These are phyloP conservation scores for Xyrichtys novacula DNA, from an alignment of 2,797 vertebrate species.

Conservation along the genomic window DNA sequence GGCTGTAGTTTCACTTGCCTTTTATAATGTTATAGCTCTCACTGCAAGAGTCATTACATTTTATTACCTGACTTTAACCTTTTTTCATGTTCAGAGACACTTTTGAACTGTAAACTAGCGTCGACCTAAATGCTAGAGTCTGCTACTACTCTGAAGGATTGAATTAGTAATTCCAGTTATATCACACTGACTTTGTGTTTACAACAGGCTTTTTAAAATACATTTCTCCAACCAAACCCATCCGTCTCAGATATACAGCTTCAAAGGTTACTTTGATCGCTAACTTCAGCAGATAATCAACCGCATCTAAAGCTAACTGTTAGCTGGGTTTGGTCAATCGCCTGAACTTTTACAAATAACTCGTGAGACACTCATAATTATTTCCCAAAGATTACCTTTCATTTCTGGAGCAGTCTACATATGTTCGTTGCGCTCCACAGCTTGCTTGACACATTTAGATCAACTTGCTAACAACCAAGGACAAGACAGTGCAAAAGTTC, in stretches of 20 bases:
- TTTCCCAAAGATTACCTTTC: constrained; percentile 58
- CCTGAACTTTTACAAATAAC: not conserved
- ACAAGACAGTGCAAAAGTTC: constrained; percentile 12
- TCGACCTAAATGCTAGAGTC: not conserved
- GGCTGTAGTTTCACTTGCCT: not conserved
- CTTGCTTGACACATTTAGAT: constrained; percentile 21
- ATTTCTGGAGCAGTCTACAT: constrained; percentile 46
- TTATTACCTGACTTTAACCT: constrained; percentile 12
- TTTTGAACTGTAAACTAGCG: not conserved
- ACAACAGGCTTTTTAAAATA: not conserved
- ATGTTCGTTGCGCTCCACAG: not conserved
- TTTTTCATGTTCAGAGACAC: not conserved
- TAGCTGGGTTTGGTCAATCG: not conserved
- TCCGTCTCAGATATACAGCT: constrained; percentile 19
- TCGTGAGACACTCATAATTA: not conserved
- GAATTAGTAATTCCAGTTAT: not conserved
- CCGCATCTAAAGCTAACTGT: not conserved
- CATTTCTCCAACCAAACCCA: not conserved
- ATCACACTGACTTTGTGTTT: not conserved
- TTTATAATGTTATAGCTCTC: not conserved
- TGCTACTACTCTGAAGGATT: not conserved
- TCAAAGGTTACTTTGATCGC: constrained; percentile 34
- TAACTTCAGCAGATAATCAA: constrained; percentile 38
- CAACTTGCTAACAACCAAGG: constrained; percentile 32
- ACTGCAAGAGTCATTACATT: not conserved